Base-by-base conservation (phyloP, 2,888 invertebrate genomes). In the Silvanus unidentatus region DNA sequence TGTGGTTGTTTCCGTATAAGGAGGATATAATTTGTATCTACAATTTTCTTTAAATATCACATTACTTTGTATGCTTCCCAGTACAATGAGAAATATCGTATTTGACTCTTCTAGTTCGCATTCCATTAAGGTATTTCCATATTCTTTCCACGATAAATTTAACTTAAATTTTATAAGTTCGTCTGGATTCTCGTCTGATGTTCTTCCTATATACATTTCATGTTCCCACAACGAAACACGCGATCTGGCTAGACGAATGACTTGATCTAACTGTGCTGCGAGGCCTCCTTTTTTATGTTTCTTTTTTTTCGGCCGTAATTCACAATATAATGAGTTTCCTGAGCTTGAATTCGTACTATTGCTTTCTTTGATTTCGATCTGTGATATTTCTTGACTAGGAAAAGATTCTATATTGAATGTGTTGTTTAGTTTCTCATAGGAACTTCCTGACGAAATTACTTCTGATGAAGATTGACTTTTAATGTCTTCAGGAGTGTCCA, bases 201-300 rank as follows among this genome's bases (percentile, higher is more conserved):
- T 71, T 51, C 63, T 68, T 1, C 75, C 76, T 49, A 75, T 62
- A 63, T 68, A 77, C 45, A 68, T 63, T 59, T 79, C 78, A 55
- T 79, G 77, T 61, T 75, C 72, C 78, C 78, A 78, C 42, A 79
- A 65, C 22, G 73, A 72, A 42, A 73, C 48, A 48, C 66, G 70
- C 0, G 73, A 70, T 43, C 66, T 73, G 59, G 75, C 75, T 60
- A 74, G 74, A 63, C 73, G 73, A 48, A 78, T 52, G 9, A 75
- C 59, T 30, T 55, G 62, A 53, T 73, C 69, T 13, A 79, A 56
- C 29, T 75, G 65, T 48, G 65, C 62, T 16, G 76, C 75, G 27
- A 77, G 48, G 1, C 77, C 76, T 52, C 72, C 73, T 53, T 75
- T 77, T 61, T 74, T 77, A 49, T 72, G 75, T 40, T 63, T 70